Conservation (phyloP, 2,888 invertebrate species). For the Gymnoscelis rufifasciata region DNA sequence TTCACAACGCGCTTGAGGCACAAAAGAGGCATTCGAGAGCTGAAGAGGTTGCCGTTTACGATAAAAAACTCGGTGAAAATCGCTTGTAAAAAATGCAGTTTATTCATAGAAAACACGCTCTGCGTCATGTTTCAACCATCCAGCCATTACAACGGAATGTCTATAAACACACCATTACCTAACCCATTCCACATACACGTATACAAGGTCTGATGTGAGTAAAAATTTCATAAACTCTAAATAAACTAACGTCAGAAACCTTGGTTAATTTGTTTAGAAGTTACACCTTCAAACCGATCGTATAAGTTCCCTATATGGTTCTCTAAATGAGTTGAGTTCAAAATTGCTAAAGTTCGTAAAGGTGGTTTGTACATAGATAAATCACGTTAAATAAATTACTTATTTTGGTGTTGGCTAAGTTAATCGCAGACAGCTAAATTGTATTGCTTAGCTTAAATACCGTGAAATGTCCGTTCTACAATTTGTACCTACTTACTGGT, state of each 20-base stretch:
- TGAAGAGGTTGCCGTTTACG: constrained; percentile 9
- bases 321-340: constrained; percentile 20
- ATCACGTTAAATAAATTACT: constrained; percentile 7
- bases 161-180: constrained; percentile 18
- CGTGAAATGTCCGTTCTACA: neutral
- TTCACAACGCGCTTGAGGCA: constrained; percentile 17
- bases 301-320: constrained; percentile 17
- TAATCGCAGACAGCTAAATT: constrained; percentile 8
- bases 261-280: constrained; percentile 10
- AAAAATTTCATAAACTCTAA: neutral
- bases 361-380: constrained; percentile 8
- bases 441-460: neutral
- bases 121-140: constrained; percentile 18
- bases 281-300: constrained; percentile 10
- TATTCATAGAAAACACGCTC: constrained; percentile 7
- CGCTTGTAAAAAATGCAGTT: constrained; percentile 14
- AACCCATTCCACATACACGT: neutral
- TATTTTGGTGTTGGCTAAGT: constrained; percentile 10
- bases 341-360: constrained; percentile 19
- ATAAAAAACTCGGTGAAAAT: constrained; percentile 10
- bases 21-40: constrained; percentile 16
- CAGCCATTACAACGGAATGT: constrained; percentile 16
- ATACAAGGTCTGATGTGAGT: neutral
- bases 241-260: neutral
- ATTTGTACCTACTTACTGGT: too few species aligned